A percentile compares a stretch with the other conserved stretches of the same genome.
phyloP scores from a whole-genome alignment of 1,140 invertebrate genomes.

The Drosophila sproati region DNA sequence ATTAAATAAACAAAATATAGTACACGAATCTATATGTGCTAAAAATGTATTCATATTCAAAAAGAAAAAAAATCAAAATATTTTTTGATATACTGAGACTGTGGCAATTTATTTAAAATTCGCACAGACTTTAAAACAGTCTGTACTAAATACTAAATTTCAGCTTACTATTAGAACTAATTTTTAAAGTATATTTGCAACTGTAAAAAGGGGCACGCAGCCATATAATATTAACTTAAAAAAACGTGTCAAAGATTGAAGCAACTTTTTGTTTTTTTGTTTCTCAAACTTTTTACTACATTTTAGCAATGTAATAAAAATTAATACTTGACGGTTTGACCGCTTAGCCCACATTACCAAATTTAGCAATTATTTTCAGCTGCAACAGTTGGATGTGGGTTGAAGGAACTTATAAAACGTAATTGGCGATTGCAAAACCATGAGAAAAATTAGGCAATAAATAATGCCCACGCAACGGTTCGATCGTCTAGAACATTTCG shows the following conservation, averaged over 20 bases:
- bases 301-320: background rate
- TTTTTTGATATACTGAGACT: background rate
- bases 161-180: too few species aligned
- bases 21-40: background rate
- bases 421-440: conserved; percentile 11
- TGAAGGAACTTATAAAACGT: conserved; percentile 15
- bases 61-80: background rate
- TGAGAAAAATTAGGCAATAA: conserved; percentile 18
- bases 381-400: background rate
- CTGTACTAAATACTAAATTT: too few species aligned
- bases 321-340: conserved; percentile 4
- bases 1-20: background rate
- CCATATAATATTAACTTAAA: too few species aligned
- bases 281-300: conserved; percentile 1
- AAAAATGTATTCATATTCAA: background rate
- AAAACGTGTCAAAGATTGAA: background rate
- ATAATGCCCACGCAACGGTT: conserved; percentile 21
- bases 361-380: conserved; percentile 9
- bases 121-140: background rate
- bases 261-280: background rate
- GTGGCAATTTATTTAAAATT: background rate
- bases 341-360: conserved; percentile 12
- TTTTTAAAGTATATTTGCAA: background rate
- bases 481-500: conserved; percentile 6
- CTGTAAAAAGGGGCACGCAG: background rate